These are phyloP conservation scores for Pseudolycoriella hygida DNA, from an alignment of 2,888 invertebrate species.

Conservation along the genomic window DNA sequence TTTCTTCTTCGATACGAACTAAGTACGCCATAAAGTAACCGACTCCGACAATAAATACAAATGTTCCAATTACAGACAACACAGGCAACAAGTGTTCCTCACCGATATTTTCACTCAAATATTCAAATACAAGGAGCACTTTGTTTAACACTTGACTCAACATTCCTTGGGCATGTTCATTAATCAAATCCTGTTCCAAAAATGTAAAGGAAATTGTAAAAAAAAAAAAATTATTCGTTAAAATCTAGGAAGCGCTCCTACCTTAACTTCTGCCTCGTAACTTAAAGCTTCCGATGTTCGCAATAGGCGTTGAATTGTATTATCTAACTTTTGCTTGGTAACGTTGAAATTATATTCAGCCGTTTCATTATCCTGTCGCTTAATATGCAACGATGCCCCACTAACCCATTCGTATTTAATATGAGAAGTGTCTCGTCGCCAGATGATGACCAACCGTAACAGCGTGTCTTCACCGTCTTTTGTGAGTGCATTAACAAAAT, in stretches of 20 bases:
- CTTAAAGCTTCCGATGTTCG: slow-evolving; percentile 55
- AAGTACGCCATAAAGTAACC: slow-evolving; percentile 77
- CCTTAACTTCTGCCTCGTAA: slow-evolving; percentile 64
- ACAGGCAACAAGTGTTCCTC: slow-evolving; percentile 65
- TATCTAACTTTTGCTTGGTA: slow-evolving; percentile 53
- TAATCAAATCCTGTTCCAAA: slow-evolving; percentile 45
- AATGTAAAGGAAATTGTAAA: slow-evolving; percentile 2
- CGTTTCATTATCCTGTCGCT: slow-evolving; percentile 18
- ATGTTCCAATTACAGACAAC: slow-evolving; percentile 57
- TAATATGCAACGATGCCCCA: slow-evolving; percentile 21
- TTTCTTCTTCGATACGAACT: slow-evolving; percentile 34
- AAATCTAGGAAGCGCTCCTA: slow-evolving; percentile 17
- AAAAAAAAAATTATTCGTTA: neutral
- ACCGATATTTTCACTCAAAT: slow-evolving; percentile 50
- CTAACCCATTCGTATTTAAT: slow-evolving; percentile 79
- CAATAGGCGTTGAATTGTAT: slow-evolving; percentile 50
- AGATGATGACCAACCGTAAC: slow-evolving; percentile 70
- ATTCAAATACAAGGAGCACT: slow-evolving; percentile 48
- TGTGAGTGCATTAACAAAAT: slow-evolving; percentile 47
- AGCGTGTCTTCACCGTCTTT: slow-evolving; percentile 45
- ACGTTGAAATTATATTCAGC: slow-evolving; percentile 42
- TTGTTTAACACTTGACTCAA: slow-evolving; percentile 48
- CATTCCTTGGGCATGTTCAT: slow-evolving; percentile 60
- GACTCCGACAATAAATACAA: slow-evolving; percentile 56
- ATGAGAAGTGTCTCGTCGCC: slow-evolving; percentile 73